These are phyloP conservation scores for Urocitellus parryii DNA, from an alignment of 2,113 vertebrate genomes.

Conservation along the genomic window DNA sequence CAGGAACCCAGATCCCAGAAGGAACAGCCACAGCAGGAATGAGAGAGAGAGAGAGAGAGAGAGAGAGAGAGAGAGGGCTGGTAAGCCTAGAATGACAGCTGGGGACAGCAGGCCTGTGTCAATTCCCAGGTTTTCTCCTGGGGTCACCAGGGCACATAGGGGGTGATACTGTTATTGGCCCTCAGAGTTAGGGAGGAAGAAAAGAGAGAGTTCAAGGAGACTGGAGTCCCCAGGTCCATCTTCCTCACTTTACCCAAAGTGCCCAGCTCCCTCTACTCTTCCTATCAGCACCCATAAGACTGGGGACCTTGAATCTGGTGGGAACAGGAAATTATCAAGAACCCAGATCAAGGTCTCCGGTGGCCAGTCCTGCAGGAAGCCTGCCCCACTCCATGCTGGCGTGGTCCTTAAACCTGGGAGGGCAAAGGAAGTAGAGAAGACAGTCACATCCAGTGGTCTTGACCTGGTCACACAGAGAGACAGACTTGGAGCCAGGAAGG, in stretches of 20 bases:
- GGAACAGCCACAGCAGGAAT: neutral
- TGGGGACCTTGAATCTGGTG: neutral
- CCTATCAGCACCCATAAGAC: neutral
- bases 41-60: neutral
- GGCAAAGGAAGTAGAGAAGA: neutral
- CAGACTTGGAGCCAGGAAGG: neutral
- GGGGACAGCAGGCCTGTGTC: neutral
- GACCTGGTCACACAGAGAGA: neutral
- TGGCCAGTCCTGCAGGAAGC: neutral
- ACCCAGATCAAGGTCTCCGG: neutral
- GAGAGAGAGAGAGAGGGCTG: neutral
- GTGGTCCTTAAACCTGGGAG: neutral
- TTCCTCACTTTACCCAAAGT: too few species aligned
- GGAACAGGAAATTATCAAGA: neutral
- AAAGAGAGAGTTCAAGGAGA: neutral
- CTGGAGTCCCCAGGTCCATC: rapidly evolving
- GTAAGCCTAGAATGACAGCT: neutral
- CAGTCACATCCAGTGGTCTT: neutral
- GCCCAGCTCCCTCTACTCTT: neutral
- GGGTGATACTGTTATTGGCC: neutral
- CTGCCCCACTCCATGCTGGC: neutral
- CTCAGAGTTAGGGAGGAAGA: neutral
- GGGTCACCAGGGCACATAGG: neutral
- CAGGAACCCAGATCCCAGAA: neutral
- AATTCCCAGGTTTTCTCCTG: neutral